These are phyloP conservation scores for Darevskia mixta DNA, from an alignment of 2,797 vertebrate species.

Conservation along the genomic window DNA sequence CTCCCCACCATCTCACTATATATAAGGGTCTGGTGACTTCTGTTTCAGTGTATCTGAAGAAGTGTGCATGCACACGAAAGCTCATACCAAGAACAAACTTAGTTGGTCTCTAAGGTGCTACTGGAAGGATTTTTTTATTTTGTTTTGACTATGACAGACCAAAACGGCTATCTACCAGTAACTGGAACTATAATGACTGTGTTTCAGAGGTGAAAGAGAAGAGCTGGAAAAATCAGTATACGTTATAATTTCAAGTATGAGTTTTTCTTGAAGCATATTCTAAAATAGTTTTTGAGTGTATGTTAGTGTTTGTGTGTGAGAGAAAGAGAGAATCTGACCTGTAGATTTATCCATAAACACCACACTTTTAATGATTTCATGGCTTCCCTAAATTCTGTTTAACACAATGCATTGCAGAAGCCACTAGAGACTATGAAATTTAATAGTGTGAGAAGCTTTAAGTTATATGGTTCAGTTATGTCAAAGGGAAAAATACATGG, in stretches of 20 bases:
- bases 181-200: no score
- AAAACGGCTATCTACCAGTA: no score
- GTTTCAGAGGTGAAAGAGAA: background rate
- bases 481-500: background rate
- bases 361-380: background rate
- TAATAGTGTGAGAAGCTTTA: background rate
- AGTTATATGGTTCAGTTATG: background rate
- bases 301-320: no score
- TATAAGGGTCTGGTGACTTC: no score
- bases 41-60: no score
- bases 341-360: background rate
- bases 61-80: no score
- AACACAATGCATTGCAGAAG: background rate
- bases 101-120: no score
- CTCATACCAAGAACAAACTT: no score
- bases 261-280: background rate
- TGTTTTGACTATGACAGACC: no score
- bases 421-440: background rate
- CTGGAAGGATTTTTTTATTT: no score
- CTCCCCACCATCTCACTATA: no score
- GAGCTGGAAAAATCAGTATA: background rate
- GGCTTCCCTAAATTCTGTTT: background rate
- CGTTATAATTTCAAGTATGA: no score
- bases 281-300: background rate
- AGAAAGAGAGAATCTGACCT: background rate